Evolutionary conservation across 2,797 vertebrate species (phyloP), one percentile per base, ranked within the genome.

Genomic region (Bufotes viridis): DNA sequence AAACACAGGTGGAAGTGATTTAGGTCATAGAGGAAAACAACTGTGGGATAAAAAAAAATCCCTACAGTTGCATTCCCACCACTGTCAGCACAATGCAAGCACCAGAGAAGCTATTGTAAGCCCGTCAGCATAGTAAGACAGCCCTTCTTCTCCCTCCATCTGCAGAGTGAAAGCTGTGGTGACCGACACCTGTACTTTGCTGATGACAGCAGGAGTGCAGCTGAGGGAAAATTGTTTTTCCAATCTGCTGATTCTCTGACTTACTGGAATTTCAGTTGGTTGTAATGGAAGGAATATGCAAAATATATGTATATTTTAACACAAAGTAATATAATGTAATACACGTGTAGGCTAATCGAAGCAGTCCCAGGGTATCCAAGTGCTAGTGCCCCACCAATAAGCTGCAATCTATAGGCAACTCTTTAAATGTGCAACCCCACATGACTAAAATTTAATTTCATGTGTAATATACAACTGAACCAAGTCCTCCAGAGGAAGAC

Each of bases 1-100:
- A 74, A 74, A 49, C 29, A 74, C 70, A 74, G 70, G 70, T 74
- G 70, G 15, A 74, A 49, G 34, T 11, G 18, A 74, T 74, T 49
- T 29, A 74, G 70, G 34, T 42, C 9, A 42, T 49, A 49, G 5
- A 34, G 15, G 69, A 72, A 72, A 20, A 74, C 34, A 74, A 42
- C 49, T 34, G 29, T 34, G 29, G 20, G 34, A 9, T 15, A 7
- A 49, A 51, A 75, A n/a, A 22, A 22, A 75, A n/a, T 75, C 42
- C 72, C 72, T n/a, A 51, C 42, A 75, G 72, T 75, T 75, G 14
- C 20, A 53, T 75, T 75, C 18, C 5, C 53, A 20, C 9, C 42
- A 13, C 18, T n/a, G 72, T 75, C 42, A 75, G 72, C 72, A 75
- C 20, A 75, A 75, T 22, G 20, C 20, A 75, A 22, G 20, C 42